These are phyloP conservation scores for Hybos culiciformis DNA, from an alignment of 2,888 invertebrate genomes.

Conservation along the genomic window DNA sequence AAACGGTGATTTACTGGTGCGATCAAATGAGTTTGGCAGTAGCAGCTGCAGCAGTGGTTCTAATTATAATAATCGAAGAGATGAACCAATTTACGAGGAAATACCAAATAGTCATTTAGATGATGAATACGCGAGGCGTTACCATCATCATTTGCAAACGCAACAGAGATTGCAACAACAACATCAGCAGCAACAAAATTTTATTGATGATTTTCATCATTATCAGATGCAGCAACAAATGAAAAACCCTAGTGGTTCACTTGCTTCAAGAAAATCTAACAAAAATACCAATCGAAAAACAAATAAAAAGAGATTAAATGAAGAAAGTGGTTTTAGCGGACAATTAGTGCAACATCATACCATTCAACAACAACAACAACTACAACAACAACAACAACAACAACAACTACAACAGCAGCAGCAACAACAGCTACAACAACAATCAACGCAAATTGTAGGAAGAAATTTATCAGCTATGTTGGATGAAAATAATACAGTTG, in stretches of 20 bases:
- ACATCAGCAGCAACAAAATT: no score
- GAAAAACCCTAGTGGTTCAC: no score
- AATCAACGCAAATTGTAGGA: constrained; percentile 23
- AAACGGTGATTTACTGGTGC: constrained; percentile 28
- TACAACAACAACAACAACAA: constrained; percentile 23
- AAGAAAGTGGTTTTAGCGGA: no score
- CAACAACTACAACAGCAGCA: constrained; percentile 4
- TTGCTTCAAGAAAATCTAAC: no score
- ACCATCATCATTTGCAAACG: no score
- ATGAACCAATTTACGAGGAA: constrained; percentile 34
- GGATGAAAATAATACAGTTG: constrained; percentile 72
- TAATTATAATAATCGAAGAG: constrained; percentile 9
- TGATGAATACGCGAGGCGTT: no score
- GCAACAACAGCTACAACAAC: constrained; percentile 6
- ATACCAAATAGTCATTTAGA: constrained; percentile 31
- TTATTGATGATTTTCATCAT: no score
- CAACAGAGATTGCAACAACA: constrained; percentile 19
- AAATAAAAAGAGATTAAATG: background rate
- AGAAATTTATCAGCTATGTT: constrained; percentile 52
- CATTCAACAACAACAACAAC: constrained; percentile 28
- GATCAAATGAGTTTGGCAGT: constrained; percentile 12
- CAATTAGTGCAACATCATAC: no score
- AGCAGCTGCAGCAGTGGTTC: constrained; percentile 21
- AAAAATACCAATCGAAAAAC: no score
- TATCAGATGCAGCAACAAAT: no score